These are phyloP conservation scores for Callopanchax toddi DNA, from an alignment of 2,113 vertebrate species.

Conservation along the genomic window DNA sequence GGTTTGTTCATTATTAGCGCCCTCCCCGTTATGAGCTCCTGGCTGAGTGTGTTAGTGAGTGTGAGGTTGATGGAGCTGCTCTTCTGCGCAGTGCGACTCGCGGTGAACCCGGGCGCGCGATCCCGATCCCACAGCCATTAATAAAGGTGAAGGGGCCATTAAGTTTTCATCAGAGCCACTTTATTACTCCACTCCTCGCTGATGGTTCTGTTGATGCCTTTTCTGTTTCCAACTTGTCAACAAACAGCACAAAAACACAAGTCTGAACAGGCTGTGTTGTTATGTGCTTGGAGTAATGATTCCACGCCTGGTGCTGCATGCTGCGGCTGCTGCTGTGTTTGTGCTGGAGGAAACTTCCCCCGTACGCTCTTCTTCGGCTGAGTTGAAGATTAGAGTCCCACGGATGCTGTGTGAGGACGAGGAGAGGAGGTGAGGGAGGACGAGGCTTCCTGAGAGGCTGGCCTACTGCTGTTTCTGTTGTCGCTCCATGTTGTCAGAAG, in stretches of 20 bases:
- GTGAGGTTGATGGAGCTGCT: slow-evolving; percentile 36
- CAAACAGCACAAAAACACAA: slow-evolving; percentile 23
- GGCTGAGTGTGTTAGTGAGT: slow-evolving; percentile 18
- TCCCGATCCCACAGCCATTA: slow-evolving; percentile 57
- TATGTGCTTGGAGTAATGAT: slow-evolving; percentile 4
- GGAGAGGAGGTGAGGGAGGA: not conserved
- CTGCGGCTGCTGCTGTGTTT: no score
- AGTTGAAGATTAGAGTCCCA: slow-evolving; percentile 24
- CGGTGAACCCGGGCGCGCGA: slow-evolving; percentile 31
- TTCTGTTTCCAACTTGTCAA: slow-evolving; percentile 51
- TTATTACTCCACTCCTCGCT: slow-evolving; percentile 75
- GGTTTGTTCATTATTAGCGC: slow-evolving; percentile 42
- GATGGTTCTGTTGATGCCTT: slow-evolving; percentile 70
- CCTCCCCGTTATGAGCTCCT: slow-evolving; percentile 21
- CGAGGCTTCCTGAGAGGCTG: slow-evolving; percentile 34
- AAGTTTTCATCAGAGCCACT: slow-evolving; percentile 83
- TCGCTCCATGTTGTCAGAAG: slow-evolving; percentile 47
- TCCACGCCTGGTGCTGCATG: not conserved
- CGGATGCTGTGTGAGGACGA: slow-evolving; percentile 19
- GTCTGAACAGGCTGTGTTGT: not conserved
- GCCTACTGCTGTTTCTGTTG: slow-evolving; percentile 44
- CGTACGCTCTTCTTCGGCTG: slow-evolving; percentile 20
- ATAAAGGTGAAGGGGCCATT: slow-evolving; percentile 80
- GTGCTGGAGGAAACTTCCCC: no score
- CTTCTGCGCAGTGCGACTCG: slow-evolving; percentile 23